These are phyloP conservation scores for Trichomycterus rosablanca DNA, from an alignment of 2,113 vertebrate species.

Conservation along the genomic window DNA sequence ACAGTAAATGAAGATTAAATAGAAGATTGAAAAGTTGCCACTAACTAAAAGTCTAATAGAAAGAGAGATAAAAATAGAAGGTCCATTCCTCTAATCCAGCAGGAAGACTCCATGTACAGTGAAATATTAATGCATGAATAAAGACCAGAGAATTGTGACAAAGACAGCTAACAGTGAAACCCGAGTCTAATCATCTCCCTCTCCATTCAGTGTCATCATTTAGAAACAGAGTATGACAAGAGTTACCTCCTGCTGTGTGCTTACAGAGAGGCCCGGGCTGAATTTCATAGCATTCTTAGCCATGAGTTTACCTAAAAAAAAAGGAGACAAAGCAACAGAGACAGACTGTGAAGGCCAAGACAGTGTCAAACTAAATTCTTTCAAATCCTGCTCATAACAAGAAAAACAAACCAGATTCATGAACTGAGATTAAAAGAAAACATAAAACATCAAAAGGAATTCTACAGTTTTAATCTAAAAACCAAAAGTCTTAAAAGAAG, in stretches of 20 bases:
- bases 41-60: neutral
- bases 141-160: conserved; percentile 24
- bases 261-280: conserved; percentile 25
- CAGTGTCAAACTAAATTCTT: too few species aligned
- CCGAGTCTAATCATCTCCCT: conserved; percentile 51
- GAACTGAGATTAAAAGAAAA: neutral
- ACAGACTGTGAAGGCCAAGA: conserved; percentile 2
- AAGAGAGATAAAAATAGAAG: too few species aligned
- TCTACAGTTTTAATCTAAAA: conserved; percentile 3
- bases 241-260: conserved; percentile 46
- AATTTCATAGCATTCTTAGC: conserved; percentile 18
- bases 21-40: neutral
- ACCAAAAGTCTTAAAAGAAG: neutral
- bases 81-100: too few species aligned
- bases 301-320: conserved; percentile 23
- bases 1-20: too few species aligned
- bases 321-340: neutral
- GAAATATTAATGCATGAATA: conserved; percentile 32
- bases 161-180: conserved; percentile 25
- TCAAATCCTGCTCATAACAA: too few species aligned
- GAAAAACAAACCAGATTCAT: too few species aligned
- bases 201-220: conserved; percentile 44
- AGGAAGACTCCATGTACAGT: too few species aligned
- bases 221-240: conserved; percentile 22
- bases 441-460: neutral